phyloP scores from a whole-genome alignment of 1,140 invertebrate genomes.

The Brachionus calyciflorus region DNA sequence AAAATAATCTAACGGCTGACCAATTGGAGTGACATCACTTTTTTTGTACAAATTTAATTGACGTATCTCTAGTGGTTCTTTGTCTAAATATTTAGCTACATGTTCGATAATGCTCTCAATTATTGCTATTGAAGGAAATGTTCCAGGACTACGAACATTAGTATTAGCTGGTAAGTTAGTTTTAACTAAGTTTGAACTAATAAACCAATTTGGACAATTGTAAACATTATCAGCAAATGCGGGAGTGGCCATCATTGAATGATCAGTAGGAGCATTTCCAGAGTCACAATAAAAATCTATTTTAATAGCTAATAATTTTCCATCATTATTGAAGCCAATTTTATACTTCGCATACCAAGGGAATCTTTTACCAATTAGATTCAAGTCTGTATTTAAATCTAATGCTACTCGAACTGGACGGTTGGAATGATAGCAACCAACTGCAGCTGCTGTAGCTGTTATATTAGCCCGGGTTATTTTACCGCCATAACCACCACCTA shows the following conservation, averaged over 20 bases:
- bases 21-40: constrained; percentile 53
- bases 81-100: constrained; percentile 67
- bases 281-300: constrained; percentile 20
- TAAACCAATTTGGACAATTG: constrained; percentile 33
- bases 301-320: constrained; percentile 10
- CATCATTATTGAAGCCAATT: constrained; percentile 52
- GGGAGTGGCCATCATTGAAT: background rate
- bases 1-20: constrained; percentile 53
- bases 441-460: constrained; percentile 60
- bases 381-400: constrained; percentile 90
- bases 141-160: constrained; percentile 49
- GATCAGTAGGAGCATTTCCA: constrained; percentile 22
- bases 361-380: constrained; percentile 79
- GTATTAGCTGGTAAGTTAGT: constrained; percentile 41
- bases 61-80: constrained; percentile 67
- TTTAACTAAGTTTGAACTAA: constrained; percentile 21
- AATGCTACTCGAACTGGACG: constrained; percentile 79
- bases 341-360: constrained; percentile 83
- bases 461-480: constrained; percentile 76
- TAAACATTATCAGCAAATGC: constrained; percentile 42
- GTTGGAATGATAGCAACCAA: constrained; percentile 64
- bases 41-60: constrained; percentile 55
- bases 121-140: constrained; percentile 54
- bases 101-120: constrained; percentile 79
- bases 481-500: constrained; percentile 90